Percentiles rank a stretch among this genome's conserved stretches.
Evolutionary conservation across 2,888 invertebrate genomes (phyloP).

Genomic region (Siphonodentalium dalli): DNA sequence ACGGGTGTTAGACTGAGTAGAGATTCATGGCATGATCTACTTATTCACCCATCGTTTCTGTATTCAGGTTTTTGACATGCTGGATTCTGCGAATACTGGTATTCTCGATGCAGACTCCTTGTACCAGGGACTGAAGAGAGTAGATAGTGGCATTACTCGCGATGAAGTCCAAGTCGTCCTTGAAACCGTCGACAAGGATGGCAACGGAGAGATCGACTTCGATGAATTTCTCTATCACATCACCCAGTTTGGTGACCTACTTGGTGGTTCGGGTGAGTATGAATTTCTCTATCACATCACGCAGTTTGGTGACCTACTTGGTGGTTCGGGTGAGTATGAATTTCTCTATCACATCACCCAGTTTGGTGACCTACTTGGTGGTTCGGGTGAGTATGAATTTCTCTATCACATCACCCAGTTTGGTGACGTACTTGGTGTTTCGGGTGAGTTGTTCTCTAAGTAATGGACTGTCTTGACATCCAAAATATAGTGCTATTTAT

Average conservation of each 20-base stretch:
- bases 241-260: conserved; percentile 31
- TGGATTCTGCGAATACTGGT: conserved; percentile 43
- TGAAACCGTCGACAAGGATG: conserved; percentile 42
- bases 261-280: too few species aligned
- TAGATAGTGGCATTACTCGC: conserved; percentile 41
- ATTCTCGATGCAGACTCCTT: conserved; percentile 40
- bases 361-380: too few species aligned
- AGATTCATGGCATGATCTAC: neutral
- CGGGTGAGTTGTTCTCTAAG: too few species aligned
- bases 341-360: too few species aligned
- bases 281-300: neutral
- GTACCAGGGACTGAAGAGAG: conserved; percentile 35
- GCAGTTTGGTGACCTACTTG: neutral
- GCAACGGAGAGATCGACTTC: conserved; percentile 47
- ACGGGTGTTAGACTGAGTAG: too few species aligned
- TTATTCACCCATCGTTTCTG: neutral
- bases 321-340: too few species aligned
- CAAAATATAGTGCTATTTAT: too few species aligned
- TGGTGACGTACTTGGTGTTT: too few species aligned
- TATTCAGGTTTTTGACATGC: conserved; percentile 45
- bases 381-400: too few species aligned
- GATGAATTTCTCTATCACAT: conserved; percentile 49
- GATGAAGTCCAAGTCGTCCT: conserved; percentile 43
- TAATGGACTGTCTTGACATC: too few species aligned
- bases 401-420: too few species aligned